Percentiles rank a stretch among this genome's conserved stretches.
These are phyloP conservation scores for Petrocephalus schoutedeni DNA, from an alignment of 2,797 vertebrate species.

Conservation along the genomic window DNA sequence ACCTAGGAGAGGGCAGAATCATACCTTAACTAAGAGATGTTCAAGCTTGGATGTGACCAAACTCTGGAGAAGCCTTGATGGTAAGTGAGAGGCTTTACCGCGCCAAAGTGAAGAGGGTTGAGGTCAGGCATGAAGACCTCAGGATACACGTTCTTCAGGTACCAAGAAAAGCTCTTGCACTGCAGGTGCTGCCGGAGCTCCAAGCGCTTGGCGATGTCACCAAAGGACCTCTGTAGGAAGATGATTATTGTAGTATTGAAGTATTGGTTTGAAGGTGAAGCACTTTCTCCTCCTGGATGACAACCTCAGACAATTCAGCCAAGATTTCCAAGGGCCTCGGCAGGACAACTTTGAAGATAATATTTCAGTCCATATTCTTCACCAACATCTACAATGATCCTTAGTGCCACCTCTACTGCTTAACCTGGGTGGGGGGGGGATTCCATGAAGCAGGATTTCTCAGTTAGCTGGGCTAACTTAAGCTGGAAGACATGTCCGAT, in stretches of 20 bases:
- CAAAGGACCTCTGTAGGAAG: slow-evolving; percentile 74
- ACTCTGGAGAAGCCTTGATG: slow-evolving; percentile 16
- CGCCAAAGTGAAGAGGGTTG: slow-evolving; percentile 83
- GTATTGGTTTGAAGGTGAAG: background rate
- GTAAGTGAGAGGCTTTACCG: slow-evolving; percentile 55
- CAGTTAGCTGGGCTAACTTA: no score
- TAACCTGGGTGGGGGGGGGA: background rate
- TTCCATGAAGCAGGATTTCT: background rate
- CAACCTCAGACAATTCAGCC: background rate
- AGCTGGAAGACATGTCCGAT: background rate
- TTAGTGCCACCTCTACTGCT: background rate
- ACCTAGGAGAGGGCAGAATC: slow-evolving; percentile 64
- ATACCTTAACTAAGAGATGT: slow-evolving; percentile 63
- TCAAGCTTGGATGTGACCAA: slow-evolving; percentile 26
- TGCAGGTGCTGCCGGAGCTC: slow-evolving; percentile 77
- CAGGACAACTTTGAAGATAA: background rate
- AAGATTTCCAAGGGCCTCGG: background rate
- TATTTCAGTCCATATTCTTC: background rate
- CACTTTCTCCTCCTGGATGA: background rate
- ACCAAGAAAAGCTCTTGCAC: slow-evolving; percentile 97
- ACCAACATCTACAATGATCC: background rate
- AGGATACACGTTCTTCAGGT: slow-evolving; percentile 89
- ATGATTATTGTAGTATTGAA: no score
- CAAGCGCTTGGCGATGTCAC: slow-evolving; percentile 80
- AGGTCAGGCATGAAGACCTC: slow-evolving; percentile 93